Base-by-base conservation (phyloP, 2,888 invertebrate genomes). In the Ochlodes sylvanus region DNA sequence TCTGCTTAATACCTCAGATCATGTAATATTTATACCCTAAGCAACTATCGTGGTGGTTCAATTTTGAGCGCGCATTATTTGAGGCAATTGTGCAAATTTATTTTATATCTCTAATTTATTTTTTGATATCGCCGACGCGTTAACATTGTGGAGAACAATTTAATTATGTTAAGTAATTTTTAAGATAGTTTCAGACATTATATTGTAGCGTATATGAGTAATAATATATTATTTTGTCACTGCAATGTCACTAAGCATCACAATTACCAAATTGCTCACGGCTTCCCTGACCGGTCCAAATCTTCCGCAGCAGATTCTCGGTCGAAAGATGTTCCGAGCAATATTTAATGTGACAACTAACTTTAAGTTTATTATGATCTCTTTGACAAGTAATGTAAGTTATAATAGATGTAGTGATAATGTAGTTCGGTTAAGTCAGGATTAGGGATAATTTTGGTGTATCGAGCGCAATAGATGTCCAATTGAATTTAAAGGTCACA, bases 301-400 rank as follows among this genome's bases (percentile, higher is more conserved):
- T 17, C 19, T 47, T 54, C 17, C 19, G 68, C 14, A 63, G n/a
- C 54, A 56, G 32, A 69, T 68, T 64, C 52, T 68, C 60, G 61
- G 69, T 63, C 56, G 42, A 64, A 62, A 62, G 52, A 68, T 66
- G 65, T 71, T 69, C 73, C 72, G 75, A 72, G 85, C 86, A 83
- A 85, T 86, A 75, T 83, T 84, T 85, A 67, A 67, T 85, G 88
- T 88, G 89, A 89, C 89, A 87, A 86, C 86, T 89, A 87, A 81
- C 85, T 89, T 77, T 93, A 93, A 92, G 92, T 89, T 86, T 88
- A 89, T 90, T 90, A 92, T 93, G 93, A 93, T 93, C 93, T 93
- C 93, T 90, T 92, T 91, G 80, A 82, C 89, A 86, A 82, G 82
- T 89, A 86, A 85, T 85, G 86, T 90, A 86, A 86, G 85, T 85